Base-by-base conservation (phyloP, 2,888 invertebrate genomes). In the Alitta virens region DNA sequence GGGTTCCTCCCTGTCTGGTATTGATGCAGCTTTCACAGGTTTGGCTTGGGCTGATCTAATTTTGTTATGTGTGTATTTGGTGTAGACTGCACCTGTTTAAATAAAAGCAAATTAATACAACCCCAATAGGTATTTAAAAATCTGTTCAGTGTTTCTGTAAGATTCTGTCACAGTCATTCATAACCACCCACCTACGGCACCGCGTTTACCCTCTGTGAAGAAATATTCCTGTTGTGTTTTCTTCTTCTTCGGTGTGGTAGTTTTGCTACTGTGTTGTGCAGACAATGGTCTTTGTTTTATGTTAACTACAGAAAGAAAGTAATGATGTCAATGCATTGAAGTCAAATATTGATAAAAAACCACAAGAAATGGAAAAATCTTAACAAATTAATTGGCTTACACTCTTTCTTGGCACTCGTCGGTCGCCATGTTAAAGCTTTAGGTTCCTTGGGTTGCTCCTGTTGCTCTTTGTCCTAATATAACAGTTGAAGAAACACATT, bases 1-100 rank as follows among this genome's bases (percentile, higher is more conserved):
- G 55, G 75, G 69, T 57, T 80, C 80, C 62, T 82, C 82, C n/a
- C 66, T 65, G 24, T 79, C 77, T 27, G 80, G 76, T 3, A 82
- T 72, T n/a, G 69, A 72, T 0, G 75, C 71, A 40, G 71, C 69
- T 18, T 72, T 71, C 38, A 80, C 71, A 9, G 67, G 69, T 64
- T 79, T 81, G 9, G 1, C n/a, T 27, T 76, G 67, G 1, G 75
- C 72, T 42, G 76, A 72, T 65, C 24, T 52, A 12, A 53, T 42
- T 52, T 75, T 77, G 18, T 69, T 63, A 7, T 64, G 58, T 3
- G 78, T 74, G 66, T 75, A 78, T 54, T 78, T 76, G 54, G 71
- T 74, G 62, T 71, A 73, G 43, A 81, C 77, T 40, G 70, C 63
- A 3, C 79, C 78, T 75, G 12, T 33, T 5, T n/a, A n/a, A n/a